Percentiles rank a stretch among this genome's conserved stretches.
These are phyloP conservation scores for Netelia melanura DNA, from an alignment of 2,888 invertebrate genomes.

Conservation along the genomic window DNA sequence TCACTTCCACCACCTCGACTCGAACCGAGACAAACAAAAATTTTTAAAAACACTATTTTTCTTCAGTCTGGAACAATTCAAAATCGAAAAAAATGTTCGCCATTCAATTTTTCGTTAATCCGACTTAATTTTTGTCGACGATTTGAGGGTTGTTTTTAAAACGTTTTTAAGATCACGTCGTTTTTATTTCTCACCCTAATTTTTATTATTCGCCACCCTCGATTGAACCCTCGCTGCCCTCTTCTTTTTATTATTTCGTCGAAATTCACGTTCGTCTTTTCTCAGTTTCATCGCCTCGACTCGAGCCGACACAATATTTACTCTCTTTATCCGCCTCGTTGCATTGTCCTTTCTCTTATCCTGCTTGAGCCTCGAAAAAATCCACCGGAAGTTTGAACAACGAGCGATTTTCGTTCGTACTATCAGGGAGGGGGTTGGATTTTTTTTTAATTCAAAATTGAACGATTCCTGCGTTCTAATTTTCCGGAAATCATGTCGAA, in stretches of 20 bases:
- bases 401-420: neutral
- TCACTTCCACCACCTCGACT: neutral
- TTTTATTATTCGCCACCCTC: neutral
- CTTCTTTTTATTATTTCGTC: too few species aligned
- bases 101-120: too few species aligned
- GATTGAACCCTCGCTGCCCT: neutral
- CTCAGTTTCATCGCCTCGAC: neutral
- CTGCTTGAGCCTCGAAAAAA: neutral
- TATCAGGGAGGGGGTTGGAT: neutral
- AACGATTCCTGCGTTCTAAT: neutral
- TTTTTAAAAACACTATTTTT: too few species aligned
- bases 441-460: neutral
- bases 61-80: too few species aligned
- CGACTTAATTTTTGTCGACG: neutral
- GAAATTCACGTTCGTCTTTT: neutral
- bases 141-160: too few species aligned
- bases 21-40: too few species aligned
- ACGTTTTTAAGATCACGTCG: neutral
- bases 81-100: too few species aligned
- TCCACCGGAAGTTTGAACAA: neutral
- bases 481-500: neutral
- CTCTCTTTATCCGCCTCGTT: neutral
- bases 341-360: slow-evolving; percentile 14
- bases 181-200: neutral
- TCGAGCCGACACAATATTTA: slow-evolving; percentile 13